Percentiles rank a stretch among this genome's conserved stretches.
These are phyloP conservation scores for Sminthurinus signatus DNA, from an alignment of 1,140 invertebrate genomes.

Conservation along the genomic window DNA sequence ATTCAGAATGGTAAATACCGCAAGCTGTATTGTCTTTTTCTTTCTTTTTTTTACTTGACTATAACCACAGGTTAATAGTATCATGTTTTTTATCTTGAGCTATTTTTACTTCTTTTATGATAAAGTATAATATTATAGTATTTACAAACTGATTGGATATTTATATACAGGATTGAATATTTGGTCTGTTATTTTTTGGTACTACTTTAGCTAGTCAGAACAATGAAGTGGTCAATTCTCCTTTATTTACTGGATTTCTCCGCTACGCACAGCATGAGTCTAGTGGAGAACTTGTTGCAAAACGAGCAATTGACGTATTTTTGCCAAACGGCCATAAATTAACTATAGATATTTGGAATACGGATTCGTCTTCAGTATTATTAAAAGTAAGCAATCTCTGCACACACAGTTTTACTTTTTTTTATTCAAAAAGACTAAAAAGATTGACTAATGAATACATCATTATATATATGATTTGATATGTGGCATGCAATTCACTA, in stretches of 20 bases:
- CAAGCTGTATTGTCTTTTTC: too few species aligned
- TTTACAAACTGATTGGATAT: too few species aligned
- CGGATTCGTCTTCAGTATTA: slow-evolving; percentile 56
- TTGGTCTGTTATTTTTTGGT: too few species aligned
- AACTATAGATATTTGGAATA: slow-evolving; percentile 68
- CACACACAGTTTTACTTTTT: background rate
- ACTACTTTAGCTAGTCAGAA: slow-evolving; percentile 74
- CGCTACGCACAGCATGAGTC: slow-evolving; percentile 86
- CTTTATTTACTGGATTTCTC: slow-evolving; percentile 78
- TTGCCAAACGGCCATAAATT: slow-evolving; percentile 79
- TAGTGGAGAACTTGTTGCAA: slow-evolving; percentile 46
- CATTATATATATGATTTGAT: too few species aligned
- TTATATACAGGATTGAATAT: too few species aligned
- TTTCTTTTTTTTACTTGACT: too few species aligned
- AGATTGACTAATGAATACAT: too few species aligned
- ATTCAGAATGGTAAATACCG: slow-evolving; percentile 81
- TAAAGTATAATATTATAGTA: too few species aligned
- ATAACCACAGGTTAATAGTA: too few species aligned
- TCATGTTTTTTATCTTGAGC: too few species aligned
- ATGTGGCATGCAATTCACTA: too few species aligned
- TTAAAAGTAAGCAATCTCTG: slow-evolving; percentile 3
- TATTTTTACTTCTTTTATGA: too few species aligned
- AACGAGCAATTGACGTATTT: slow-evolving; percentile 69
- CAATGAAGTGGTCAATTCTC: slow-evolving; percentile 63
- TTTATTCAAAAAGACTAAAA: background rate